phyloP scores from a whole-genome alignment of 2,797 vertebrate genomes.

The Myripristis jacobus region DNA sequence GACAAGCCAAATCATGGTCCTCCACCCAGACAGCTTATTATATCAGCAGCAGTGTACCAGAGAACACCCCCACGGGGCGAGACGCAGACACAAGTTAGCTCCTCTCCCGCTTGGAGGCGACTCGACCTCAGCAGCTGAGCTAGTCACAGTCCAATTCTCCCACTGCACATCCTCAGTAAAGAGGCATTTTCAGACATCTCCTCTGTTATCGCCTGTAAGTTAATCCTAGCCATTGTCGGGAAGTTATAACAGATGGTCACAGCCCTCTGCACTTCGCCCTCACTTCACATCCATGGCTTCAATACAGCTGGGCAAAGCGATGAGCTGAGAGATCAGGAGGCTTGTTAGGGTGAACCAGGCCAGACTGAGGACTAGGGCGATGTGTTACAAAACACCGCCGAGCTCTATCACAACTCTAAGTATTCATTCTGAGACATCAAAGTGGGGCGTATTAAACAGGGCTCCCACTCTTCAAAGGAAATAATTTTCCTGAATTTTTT shows the following conservation, averaged over 20 bases:
- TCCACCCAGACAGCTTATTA: conserved; percentile 49
- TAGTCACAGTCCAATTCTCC: conserved; percentile 10
- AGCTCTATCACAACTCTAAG: neutral
- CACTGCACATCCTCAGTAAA: conserved; percentile 22
- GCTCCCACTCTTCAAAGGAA: too few species aligned
- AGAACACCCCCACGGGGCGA: conserved; percentile 20
- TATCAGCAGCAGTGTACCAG: conserved; percentile 28
- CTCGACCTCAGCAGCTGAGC: conserved; percentile 50
- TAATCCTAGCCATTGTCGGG: conserved; percentile 13
- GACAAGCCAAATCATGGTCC: conserved; percentile 38
- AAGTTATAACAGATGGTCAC: neutral
- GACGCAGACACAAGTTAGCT: conserved; percentile 37
- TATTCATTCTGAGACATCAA: neutral
- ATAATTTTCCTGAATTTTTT: too few species aligned
- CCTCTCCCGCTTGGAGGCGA: conserved; percentile 39
- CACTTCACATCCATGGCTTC: neutral
- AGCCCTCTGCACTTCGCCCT: neutral
- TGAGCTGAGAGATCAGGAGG: neutral
- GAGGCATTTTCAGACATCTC: conserved; percentile 12
- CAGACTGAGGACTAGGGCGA: neutral
- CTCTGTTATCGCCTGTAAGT: neutral
- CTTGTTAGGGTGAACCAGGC: neutral
- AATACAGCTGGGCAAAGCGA: neutral
- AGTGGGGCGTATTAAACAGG: neutral
- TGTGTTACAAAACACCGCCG: neutral